phyloP scores from a whole-genome alignment of 2,113 vertebrate genomes.

The Bos javanicus region DNA sequence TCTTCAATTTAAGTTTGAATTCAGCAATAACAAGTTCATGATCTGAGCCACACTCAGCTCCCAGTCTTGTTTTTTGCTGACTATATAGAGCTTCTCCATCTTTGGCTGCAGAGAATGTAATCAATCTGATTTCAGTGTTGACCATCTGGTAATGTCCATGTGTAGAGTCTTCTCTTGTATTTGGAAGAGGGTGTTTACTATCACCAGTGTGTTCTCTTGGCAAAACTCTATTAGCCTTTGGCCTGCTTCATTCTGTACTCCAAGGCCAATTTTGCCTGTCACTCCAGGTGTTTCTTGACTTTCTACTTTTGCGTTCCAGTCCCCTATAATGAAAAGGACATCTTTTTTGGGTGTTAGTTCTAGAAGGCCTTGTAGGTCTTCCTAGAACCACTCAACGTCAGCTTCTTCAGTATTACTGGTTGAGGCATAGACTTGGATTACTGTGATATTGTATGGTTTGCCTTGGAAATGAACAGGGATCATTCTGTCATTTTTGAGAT shows the following conservation, averaged over 20 bases:
- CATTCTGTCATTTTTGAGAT: neutral
- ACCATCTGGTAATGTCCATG: neutral
- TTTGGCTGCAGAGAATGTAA: too few relatives aligned
- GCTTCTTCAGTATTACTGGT: neutral
- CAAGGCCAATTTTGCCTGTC: neutral
- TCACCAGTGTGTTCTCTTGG: neutral
- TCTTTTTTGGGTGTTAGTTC: neutral
- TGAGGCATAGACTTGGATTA: neutral
- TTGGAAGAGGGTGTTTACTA: neutral
- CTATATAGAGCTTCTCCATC: too few relatives aligned
- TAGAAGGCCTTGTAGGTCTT: neutral
- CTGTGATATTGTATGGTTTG: neutral
- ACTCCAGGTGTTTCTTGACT: neutral
- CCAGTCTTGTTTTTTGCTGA: too few relatives aligned
- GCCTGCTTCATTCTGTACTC: neutral
- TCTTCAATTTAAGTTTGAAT: too few relatives aligned
- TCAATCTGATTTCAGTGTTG: too few relatives aligned
- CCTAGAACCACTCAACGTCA: neutral
- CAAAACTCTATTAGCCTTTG: neutral
- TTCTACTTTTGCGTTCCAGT: neutral
- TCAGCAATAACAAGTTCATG: too few relatives aligned
- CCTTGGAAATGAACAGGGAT: neutral
- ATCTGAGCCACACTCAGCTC: too few relatives aligned
- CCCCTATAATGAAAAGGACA: neutral
- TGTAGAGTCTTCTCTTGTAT: neutral